Percentiles rank a stretch among this genome's conserved stretches.
Conservation (phyloP, 2,888 invertebrate genomes). For the Meiosimyza decipiens region DNA sequence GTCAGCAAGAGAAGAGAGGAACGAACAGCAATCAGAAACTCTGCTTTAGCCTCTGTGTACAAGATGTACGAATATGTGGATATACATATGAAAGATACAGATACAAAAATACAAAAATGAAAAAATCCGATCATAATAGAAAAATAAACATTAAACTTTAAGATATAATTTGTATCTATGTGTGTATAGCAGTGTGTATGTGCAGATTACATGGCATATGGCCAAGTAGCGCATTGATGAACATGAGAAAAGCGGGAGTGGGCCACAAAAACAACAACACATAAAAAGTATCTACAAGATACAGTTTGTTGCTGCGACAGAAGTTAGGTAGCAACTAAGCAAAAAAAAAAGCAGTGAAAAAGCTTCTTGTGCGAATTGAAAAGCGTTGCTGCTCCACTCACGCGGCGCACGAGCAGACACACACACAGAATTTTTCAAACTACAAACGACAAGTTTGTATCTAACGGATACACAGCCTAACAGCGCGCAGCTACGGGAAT, state of each 20-base stretch:
- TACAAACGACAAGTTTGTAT: constrained; percentile 18
- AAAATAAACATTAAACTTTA: too few relatives aligned
- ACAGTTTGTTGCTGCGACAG: constrained; percentile 28
- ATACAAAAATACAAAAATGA: too few relatives aligned
- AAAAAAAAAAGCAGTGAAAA: background rate
- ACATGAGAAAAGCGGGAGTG: constrained; percentile 10
- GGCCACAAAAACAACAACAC: constrained; percentile 13
- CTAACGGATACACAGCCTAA: constrained; percentile 22
- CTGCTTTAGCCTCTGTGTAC: too few relatives aligned
- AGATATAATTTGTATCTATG: background rate
- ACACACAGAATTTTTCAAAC: constrained; percentile 14
- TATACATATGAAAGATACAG: too few relatives aligned
- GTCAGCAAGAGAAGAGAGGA: too few relatives aligned
- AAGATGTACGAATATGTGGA: too few relatives aligned
- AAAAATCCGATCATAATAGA: too few relatives aligned
- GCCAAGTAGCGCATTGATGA: constrained; percentile 15
- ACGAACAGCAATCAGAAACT: too few relatives aligned
- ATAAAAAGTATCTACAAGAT: constrained; percentile 21
- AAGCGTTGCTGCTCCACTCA: constrained; percentile 4
- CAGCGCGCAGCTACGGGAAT: constrained; percentile 16
- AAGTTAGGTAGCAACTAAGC: background rate
- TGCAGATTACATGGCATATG: constrained; percentile 5
- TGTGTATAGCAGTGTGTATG: background rate
- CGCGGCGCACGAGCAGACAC: background rate
- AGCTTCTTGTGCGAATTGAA: background rate